Conservation (phyloP, 2,797 vertebrate genomes). For the Coccyzus lansbergi region DNA sequence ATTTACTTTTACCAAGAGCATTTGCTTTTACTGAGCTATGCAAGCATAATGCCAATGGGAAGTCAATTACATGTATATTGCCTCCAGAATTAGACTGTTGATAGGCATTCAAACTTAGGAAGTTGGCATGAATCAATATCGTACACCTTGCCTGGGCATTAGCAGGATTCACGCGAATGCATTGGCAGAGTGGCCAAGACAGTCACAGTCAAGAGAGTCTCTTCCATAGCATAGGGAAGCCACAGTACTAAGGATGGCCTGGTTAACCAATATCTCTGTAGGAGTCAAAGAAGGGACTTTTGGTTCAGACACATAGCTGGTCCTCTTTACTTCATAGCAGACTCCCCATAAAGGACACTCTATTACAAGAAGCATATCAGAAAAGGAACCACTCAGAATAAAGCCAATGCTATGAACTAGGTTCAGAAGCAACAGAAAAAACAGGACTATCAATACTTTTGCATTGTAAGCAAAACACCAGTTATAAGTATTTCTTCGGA, state of each 20-base stretch:
- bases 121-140: neutral
- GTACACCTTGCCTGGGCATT: neutral
- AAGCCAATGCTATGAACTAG: neutral
- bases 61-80: neutral
- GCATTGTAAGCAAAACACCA: neutral
- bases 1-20: neutral
- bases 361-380: neutral
- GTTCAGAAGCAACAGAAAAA: neutral
- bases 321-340: neutral
- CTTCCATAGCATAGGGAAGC: neutral
- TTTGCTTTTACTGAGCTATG: neutral
- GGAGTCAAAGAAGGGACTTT: neutral
- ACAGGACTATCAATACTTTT: neutral
- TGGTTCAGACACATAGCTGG: neutral
- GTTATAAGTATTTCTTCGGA: neutral
- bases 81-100: constrained; percentile 5
- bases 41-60: neutral
- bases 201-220: neutral
- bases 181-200: neutral
- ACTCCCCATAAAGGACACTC: neutral
- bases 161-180: neutral
- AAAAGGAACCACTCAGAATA: neutral
- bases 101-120: neutral
- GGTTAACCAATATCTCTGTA: neutral
- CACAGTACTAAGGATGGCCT: no score